Conservation (phyloP, 64 coral and sea anemone genomes). For the Orbicella faveolata region DNA sequence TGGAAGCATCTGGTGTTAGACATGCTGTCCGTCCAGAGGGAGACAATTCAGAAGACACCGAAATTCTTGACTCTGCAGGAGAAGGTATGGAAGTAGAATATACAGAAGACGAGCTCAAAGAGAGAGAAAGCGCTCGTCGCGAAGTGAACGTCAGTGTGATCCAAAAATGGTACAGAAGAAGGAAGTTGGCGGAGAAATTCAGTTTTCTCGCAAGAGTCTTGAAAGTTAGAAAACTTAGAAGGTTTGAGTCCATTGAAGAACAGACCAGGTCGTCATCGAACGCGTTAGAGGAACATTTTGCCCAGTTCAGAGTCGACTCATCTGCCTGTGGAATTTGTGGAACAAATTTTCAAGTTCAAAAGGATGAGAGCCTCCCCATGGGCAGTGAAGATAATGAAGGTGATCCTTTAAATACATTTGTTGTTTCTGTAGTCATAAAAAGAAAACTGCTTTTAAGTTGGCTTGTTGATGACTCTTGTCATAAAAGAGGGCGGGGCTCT, state of each 20-base stretch:
- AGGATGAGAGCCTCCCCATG: neutral
- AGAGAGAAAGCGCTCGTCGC: conserved; percentile 14
- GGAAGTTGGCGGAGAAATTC: neutral
- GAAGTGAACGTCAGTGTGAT: conserved; percentile 29
- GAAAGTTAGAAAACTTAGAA: neutral
- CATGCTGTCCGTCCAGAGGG: neutral
- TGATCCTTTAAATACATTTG: neutral
- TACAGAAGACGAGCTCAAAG: conserved; percentile 20
- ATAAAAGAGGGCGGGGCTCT: too few relatives aligned
- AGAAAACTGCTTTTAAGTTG: neutral
- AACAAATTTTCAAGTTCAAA: conserved; percentile 1
- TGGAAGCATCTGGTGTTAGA: neutral
- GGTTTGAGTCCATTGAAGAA: neutral
- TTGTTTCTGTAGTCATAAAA: neutral
- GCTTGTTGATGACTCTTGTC: neutral
- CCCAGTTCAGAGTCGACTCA: conserved; percentile 46
- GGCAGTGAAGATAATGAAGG: neutral
- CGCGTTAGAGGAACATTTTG: conserved; percentile 32
- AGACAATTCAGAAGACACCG: neutral
- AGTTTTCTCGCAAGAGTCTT: neutral
- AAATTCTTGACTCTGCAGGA: neutral
- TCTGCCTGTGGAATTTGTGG: conserved; percentile 54
- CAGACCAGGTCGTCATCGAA: neutral
- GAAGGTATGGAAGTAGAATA: neutral
- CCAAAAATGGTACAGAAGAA: conserved; percentile 29